Conservation (phyloP, 2,113 vertebrate species). For the Cochlearius cochlearius region DNA sequence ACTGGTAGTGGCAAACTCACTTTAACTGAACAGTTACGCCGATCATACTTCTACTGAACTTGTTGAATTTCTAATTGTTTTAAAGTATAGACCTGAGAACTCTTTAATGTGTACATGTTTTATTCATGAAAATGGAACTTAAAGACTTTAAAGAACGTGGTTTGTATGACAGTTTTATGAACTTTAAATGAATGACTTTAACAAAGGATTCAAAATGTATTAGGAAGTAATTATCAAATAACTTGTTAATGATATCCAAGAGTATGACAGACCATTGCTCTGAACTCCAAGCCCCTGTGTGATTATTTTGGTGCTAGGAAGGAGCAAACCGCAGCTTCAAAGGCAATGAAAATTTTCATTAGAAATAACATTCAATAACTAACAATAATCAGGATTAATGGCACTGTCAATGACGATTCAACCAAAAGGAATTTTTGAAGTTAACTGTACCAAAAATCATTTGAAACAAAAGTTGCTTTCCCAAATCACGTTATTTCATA, state of each 20-base stretch:
- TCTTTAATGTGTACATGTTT: not conserved
- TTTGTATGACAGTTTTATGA: slow-evolving; percentile 25
- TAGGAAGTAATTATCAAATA: slow-evolving; percentile 51
- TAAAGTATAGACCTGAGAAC: not conserved
- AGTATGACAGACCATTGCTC: not conserved
- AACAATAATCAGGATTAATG: slow-evolving; percentile 54
- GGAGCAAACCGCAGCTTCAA: slow-evolving; percentile 19
- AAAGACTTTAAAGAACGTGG: not conserved
- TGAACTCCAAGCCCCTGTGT: not conserved
- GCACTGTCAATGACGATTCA: slow-evolving; percentile 3
- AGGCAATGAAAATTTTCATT: slow-evolving; percentile 25
- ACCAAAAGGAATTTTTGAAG: not conserved
- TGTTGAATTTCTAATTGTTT: not conserved
- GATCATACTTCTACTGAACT: not conserved
- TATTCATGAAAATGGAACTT: slow-evolving; percentile 25
- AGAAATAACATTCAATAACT: not conserved
- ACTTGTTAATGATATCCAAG: slow-evolving; percentile 25
- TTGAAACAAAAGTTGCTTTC: not conserved
- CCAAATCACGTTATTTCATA: not conserved
- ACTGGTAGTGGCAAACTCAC: not conserved
- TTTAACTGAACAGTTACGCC: not conserved
- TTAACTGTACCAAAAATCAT: not conserved
- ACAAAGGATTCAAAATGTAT: not conserved
- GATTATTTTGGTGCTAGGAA: not conserved
- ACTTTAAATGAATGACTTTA: not conserved